Conservation (phyloP, 2,113 vertebrate species). For the Sterrhoptilus dennistouni region DNA sequence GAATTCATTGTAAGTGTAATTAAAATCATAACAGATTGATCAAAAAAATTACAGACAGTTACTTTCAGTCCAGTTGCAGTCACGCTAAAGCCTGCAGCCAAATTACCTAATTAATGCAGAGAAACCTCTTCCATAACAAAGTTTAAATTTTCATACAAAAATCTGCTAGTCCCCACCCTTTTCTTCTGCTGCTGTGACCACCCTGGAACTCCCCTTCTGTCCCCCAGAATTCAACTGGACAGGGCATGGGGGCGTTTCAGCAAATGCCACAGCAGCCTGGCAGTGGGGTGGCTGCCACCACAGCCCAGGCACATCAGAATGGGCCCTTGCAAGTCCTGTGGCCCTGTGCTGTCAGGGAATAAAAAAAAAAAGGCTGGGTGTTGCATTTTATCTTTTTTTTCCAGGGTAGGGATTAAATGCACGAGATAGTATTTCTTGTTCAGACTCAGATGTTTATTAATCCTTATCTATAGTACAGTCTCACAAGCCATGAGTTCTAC, state of each 20-base stretch:
- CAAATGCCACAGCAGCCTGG: rapidly evolving
- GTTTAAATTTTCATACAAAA: background rate
- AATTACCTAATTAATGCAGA: background rate
- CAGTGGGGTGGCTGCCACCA: background rate
- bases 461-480: no score
- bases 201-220: rapidly evolving
- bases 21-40: background rate
- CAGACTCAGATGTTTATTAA: no score
- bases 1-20: background rate
- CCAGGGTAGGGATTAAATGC: no score
- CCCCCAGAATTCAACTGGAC: background rate
- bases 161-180: rapidly evolving
- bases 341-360: background rate
- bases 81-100: background rate
- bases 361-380: background rate
- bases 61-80: background rate
- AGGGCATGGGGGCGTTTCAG: rapidly evolving
- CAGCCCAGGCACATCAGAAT: rapidly evolving
- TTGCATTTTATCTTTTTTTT: no score
- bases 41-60: rapidly evolving
- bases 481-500: no score
- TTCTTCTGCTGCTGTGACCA: background rate
- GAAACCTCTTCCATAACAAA: background rate
- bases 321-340: background rate
- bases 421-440: no score